Conservation (phyloP, 2,888 invertebrate genomes). For the Epicampocera succincta region DNA sequence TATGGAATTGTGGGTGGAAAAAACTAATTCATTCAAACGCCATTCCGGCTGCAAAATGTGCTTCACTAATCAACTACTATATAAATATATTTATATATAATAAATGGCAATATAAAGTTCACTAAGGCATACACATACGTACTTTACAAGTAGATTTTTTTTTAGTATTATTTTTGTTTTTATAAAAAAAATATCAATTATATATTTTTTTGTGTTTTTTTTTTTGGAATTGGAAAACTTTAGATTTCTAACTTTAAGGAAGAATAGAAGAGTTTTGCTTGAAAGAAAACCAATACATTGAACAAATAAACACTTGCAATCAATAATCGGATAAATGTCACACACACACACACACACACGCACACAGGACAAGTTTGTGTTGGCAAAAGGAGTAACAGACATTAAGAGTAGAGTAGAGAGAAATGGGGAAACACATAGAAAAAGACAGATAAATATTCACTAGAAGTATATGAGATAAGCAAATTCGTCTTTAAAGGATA, state of each 20-base stretch:
- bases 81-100: too few species aligned
- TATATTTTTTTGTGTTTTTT: background rate
- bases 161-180: too few species aligned
- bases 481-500: background rate
- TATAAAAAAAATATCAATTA: too few species aligned
- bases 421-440: conserved; percentile 18
- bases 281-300: conserved; percentile 21
- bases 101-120: too few species aligned
- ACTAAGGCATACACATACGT: too few species aligned
- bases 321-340: conserved; percentile 16
- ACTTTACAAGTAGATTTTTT: too few species aligned
- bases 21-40: too few species aligned
- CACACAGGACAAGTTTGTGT: background rate
- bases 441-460: background rate
- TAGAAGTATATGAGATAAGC: background rate
- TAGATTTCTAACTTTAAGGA: background rate
- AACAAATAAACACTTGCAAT: conserved; percentile 38
- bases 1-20: too few species aligned
- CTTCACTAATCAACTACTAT: too few species aligned
- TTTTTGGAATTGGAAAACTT: background rate
- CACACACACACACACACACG: conserved; percentile 45
- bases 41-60: too few species aligned
- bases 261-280: background rate
- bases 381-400: conserved; percentile 10
- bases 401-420: conserved; percentile 9